Base-by-base conservation (phyloP, 2,888 invertebrate genomes). In the Philaethria dido region DNA sequence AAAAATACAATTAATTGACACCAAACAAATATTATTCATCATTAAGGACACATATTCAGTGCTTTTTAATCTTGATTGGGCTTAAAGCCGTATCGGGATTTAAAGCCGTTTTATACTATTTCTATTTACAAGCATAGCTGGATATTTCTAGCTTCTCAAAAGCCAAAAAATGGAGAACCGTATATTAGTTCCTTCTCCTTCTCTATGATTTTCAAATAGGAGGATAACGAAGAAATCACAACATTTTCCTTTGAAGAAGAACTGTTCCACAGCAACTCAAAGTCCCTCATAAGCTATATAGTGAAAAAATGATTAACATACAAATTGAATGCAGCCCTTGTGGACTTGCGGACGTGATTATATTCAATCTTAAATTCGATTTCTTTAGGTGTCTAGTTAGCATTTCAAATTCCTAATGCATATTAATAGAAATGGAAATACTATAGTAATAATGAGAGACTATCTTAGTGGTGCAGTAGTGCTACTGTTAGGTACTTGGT, bases 361-460 rank as follows among this genome's bases (percentile, higher is more conserved):
- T 69, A 69, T 71, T 71, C 72, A 72, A 70, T 70, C 68, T 68
- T 52, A 60, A 64, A 70, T 64, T 65, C 64, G 66, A 65, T 72
- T 71, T 72, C 71, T 72, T 72, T 67, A 60, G 62, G 63, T 52
- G 59, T 69, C 64, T 54, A 61, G 71, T 69, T 72, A 69, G 69
- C 69, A 69, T 71, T 68, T 68, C 68, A 66, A 66, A 69, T 69
- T 65, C 62, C 47, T 59, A 59, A 66, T 71, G 59, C 69, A 71
- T 72, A 71, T 71, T 69, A 68, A 71, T 69, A 48, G 59, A 47
- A 57, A 66, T 52, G 64, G 14, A 48, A 64, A 57, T 42, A 13
- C 22, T n/a, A 42, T 42, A 57, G 42, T 57, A 25, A 42, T 42
- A 42, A 57, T 39, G 39, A 2, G 33, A 39, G 39, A 39, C 13